Evolutionary conservation across 2,888 invertebrate genomes (phyloP), one percentile per base, ranked within the genome.

Genomic region (Calameuta pallipes): DNA sequence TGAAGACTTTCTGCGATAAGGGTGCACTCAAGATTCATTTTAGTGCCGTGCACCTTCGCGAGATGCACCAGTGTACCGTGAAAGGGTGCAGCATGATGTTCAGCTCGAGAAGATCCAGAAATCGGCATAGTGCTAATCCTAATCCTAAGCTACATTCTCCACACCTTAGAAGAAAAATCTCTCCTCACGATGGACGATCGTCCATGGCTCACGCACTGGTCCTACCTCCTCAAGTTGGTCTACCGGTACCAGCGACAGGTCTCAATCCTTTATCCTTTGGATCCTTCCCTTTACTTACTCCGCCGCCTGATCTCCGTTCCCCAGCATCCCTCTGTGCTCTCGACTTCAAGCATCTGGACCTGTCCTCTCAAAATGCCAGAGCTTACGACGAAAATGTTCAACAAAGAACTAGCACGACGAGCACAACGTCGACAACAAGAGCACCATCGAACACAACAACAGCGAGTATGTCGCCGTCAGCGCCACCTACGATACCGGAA

Each of bases 1-100:
- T 98, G 81, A 99, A 99, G 93, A 99, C 99, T 30, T 99, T 99
- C 93, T 99, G 99, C 94, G 99, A 99, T 93, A 99, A 99, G 93
- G 99, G 99, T 81, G 99, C 99, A 1, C 93, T 99, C 35, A 99
- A 99, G 93, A 99, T 99, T 11, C 99, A 99, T 92, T 99, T 99
- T 90, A 98, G 98, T 76, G 99, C 99, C 0, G 99, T 99, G 13
- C 99, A 99, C 91, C 92, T 99, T 80, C 95, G 99, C 70, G 99
- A 99, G 93, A 99, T 99, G 99, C 99, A 99, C 92, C 98, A 98
- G 92, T 99, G 99, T 91, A 99, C 99, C 0, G 98, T 99, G 0
- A 98, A 98, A 90, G 99, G 99, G 0, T 99, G 99, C 92, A 98
- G 97, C 91, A 99, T 99, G 98, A 98, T 98, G 98, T 99, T 99